Conservation (phyloP, 2,113 vertebrate genomes). For the Coturnix japonica region DNA sequence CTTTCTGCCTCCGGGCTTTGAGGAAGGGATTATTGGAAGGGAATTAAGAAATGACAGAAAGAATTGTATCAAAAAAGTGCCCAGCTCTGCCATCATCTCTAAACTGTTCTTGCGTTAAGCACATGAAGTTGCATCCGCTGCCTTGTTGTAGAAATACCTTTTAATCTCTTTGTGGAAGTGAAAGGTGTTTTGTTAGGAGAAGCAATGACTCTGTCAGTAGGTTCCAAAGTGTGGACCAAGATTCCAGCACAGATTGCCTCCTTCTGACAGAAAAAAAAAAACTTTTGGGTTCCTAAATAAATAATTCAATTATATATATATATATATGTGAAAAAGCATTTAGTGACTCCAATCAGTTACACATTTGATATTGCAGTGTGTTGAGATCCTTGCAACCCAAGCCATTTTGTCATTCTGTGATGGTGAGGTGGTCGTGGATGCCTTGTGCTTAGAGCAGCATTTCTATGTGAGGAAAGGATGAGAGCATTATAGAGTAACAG, state of each 20-base stretch:
- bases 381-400: background rate
- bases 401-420: background rate
- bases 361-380: background rate
- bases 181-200: background rate
- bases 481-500: background rate
- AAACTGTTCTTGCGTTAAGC: background rate
- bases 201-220: background rate
- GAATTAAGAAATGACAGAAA: background rate
- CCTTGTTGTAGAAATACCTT: background rate
- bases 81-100: background rate
- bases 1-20: background rate
- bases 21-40: background rate
- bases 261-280: background rate
- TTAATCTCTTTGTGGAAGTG: background rate
- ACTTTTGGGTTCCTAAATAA: background rate
- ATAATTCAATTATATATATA: background rate
- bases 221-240: background rate
- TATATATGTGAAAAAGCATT: too few species aligned
- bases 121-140: background rate
- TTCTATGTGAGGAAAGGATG: background rate
- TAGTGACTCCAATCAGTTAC: background rate
- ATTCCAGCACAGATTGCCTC: background rate
- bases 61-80: background rate
- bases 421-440: background rate
- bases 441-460: background rate